Evolutionary conservation across 2,113 vertebrate genomes (phyloP), one percentile per base, ranked within the genome.

Genomic region (Eurystomus gularis): DNA sequence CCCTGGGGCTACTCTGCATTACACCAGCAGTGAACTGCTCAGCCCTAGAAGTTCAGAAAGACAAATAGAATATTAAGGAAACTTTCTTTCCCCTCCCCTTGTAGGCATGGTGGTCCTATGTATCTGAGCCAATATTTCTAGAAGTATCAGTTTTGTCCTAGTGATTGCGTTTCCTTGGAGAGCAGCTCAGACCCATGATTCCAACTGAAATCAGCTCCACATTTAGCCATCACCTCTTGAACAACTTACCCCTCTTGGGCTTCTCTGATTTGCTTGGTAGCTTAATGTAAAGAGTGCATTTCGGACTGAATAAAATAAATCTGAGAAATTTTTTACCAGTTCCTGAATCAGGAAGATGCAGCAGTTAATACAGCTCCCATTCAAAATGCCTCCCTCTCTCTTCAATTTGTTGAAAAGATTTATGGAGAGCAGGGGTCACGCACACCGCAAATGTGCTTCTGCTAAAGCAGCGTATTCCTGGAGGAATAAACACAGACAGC

Each of bases 401-500:
- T 78, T 83, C 12, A 0, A 95, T 86, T 95, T 93, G 86, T 81
- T 83, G 82, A 35, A 84, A 84, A 93, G 73, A 93, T 78, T 89
- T 86, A 87, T 81, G 68, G 70, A 91, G 86, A 94, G 57, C 73
- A 93, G 61, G 72, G 77, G 83, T 75, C 91, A 37, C 1, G 14
- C 60, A 39, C 65, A 68, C 20, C 35, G 51, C 55, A 82, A 88
- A 92, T 64, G 24, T 46, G 87, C 71, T 86, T 89, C 87, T 88
- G 68, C 69, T 86, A 93, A 44, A 77, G 64, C 35, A 39, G 58
- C 1, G 1, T 95, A 83, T 88, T 75, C 93, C 96, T 93, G 51
- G 31, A 73, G 95, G 86, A 95, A 91, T 54, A 94, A 95, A 92
- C 79, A 96, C 64, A 93, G 83, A 96, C 96, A 84, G 90, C 68